Evolutionary conservation across 2,797 vertebrate genomes (phyloP), one percentile per base, ranked within the genome.

Genomic region (Geotrypetes seraphini): DNA sequence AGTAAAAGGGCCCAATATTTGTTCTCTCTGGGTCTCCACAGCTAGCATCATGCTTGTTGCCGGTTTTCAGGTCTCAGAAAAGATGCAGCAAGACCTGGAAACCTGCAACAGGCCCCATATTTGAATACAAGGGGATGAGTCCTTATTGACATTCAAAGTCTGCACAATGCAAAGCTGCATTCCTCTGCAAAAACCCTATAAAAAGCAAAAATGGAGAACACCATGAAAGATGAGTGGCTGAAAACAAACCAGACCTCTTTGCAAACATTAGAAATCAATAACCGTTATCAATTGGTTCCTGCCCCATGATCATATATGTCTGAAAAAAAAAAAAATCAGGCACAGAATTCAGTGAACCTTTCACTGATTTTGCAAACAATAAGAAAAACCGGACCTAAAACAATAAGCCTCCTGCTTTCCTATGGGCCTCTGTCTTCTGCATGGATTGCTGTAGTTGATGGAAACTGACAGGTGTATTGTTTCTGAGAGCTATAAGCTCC

Each of bases 391-490:
- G 84, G 83, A 78, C 76, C 83, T 81, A 85, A 76, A 75, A 81
- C 84, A 92, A 89, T 90, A 72, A 81, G 74, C 84, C 78, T 83
- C 63, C 75, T 65, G 50, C 66, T 81, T 83, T 87, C 86, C 71
- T 79, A 83, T 83, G 81, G 73, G 81, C 77, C 75, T 43, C 66
- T 71, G 76, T 61, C 86, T 96, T 96, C 89, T 91, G 91, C 94
- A 88, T 88, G 79, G 88, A 76, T 90, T 83, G 85, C 85, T 71
- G 71, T 71, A 71, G 79, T 83, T 91, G 86, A 90, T 96, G 83
- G 81, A 78, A 75, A 84, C 81, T 95, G 94, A 94, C 92, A 95
- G 89, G 87, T 90, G 90, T 86, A 96, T 94, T 96, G 90, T 97
- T 92, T 96, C 83, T 71, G 85, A 85, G 79, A 88, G 85, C 87